Percentiles rank a stretch among this genome's conserved stretches.
Conservation (phyloP, 1,140 invertebrate species). For the Euschistus heros region DNA sequence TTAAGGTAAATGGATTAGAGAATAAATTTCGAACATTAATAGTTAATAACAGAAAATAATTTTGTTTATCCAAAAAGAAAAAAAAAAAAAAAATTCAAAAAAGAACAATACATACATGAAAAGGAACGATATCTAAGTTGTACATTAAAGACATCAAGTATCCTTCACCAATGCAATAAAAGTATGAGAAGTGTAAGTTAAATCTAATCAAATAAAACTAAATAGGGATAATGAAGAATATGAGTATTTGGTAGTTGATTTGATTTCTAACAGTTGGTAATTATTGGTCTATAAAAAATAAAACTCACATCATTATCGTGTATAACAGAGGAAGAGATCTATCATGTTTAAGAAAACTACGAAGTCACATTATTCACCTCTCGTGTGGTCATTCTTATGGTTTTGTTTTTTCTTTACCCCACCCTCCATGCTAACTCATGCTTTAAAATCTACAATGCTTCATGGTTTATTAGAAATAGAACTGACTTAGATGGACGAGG, state of each 20-base stretch:
- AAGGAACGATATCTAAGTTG: too few species aligned
- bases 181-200: too few species aligned
- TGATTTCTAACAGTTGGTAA: constrained; percentile 15
- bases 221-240: constrained; percentile 18
- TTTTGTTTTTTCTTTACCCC: background rate
- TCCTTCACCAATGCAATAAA: too few species aligned
- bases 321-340: constrained; percentile 1
- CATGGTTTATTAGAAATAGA: too few species aligned
- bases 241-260: constrained; percentile 21
- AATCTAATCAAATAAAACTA: background rate
- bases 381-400: background rate
- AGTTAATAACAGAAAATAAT: too few species aligned
- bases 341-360: background rate
- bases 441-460: background rate
- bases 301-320: background rate
- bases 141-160: too few species aligned
- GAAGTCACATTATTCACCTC: constrained; percentile 1
- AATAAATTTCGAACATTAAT: too few species aligned
- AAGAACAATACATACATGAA: too few species aligned
- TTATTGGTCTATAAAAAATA: constrained; percentile 10
- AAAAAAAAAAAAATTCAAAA: too few species aligned
- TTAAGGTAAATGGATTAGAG: too few species aligned
- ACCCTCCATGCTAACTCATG: background rate
- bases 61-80: too few species aligned
- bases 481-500: too few species aligned